Evolutionary conservation across 2,113 vertebrate genomes (phyloP), one percentile per base, ranked within the genome.

Genomic region (Benitochromis conjunctus): DNA sequence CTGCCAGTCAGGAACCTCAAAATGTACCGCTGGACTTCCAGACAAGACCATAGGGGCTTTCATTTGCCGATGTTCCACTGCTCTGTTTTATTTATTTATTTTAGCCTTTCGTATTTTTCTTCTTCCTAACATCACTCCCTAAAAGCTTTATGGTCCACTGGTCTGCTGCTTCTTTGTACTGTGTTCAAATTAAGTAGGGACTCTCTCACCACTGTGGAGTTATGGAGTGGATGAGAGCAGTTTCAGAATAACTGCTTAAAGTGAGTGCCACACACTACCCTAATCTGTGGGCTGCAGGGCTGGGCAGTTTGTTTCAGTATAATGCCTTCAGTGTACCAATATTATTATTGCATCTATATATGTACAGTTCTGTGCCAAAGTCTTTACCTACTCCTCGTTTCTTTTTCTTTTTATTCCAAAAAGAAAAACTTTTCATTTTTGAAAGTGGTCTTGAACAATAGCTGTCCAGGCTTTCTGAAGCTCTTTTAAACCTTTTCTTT

Each of bases 81-180:
- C 57, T 84, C 74, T 53, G 64, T 86, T 86, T 91, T 87, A 51
- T 85, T 81, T 51, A 79, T 91, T 86, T 56, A 85, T 80, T 89
- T 8, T 38, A 80, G 48, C 46, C 26, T 79, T 89, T 88, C 82
- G 55, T 66, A 88, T 84, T 88, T 83, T 84, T 87, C 66, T 83
- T 86, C 56, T 86, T 82, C 80, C 51, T 86, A 86, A 83, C 81
- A 84, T 89, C 84, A 21, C 64, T 87, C 69, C 90, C 80, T 82
- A 38, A 83, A 78, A 88, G 89, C 83, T 89, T 87, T 36, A 82
- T 26, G 82, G 60, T 80, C 80, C 3, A 51, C 80, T 86, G 48
- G 64, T 66, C 66, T 53, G 82, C 82, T 82, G 14, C 38, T 12
- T 85, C 82, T 81, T 71, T 55, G 24, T 60, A 56, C 86, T 62